These are phyloP conservation scores for Mellilla xanthometata DNA, from an alignment of 2,888 invertebrate species.

Conservation along the genomic window DNA sequence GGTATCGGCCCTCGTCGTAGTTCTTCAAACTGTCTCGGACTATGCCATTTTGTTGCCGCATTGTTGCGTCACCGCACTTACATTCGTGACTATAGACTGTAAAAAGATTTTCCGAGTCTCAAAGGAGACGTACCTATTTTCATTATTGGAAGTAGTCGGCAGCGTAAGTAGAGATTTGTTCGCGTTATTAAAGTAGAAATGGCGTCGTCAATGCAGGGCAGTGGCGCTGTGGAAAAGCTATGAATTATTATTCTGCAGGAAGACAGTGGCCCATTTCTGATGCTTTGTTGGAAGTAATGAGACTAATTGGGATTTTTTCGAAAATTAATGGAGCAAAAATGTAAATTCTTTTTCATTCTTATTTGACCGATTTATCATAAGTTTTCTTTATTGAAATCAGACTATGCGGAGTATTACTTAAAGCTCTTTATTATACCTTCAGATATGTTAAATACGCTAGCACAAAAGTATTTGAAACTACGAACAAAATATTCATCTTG, in stretches of 20 bases:
- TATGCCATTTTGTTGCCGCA: slow-evolving; percentile 26
- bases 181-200: slow-evolving; percentile 16
- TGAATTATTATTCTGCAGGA: slow-evolving; percentile 7
- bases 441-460: too few species aligned
- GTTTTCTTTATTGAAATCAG: too few species aligned
- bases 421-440: too few species aligned
- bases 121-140: slow-evolving; percentile 29
- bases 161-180: slow-evolving; percentile 22
- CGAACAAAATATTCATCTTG: too few species aligned
- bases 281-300: neutral
- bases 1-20: too few species aligned
- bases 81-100: slow-evolving; percentile 33
- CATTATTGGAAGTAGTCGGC: slow-evolving; percentile 30
- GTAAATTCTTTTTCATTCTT: too few species aligned
- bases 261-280: neutral
- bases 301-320: neutral
- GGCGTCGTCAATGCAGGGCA: slow-evolving; percentile 5
- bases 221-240: neutral
- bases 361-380: too few species aligned
- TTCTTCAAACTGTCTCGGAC: neutral
- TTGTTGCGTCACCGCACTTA: slow-evolving; percentile 29
- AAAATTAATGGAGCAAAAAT: neutral
- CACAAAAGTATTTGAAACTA: too few species aligned
- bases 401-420: too few species aligned
- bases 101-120: slow-evolving; percentile 30